A percentile compares a stretch with the other conserved stretches of the same genome.
Conservation (phyloP, 30 jellyfish, hydroid and myxozoan genomes). For the Rhopilema esculentum region DNA sequence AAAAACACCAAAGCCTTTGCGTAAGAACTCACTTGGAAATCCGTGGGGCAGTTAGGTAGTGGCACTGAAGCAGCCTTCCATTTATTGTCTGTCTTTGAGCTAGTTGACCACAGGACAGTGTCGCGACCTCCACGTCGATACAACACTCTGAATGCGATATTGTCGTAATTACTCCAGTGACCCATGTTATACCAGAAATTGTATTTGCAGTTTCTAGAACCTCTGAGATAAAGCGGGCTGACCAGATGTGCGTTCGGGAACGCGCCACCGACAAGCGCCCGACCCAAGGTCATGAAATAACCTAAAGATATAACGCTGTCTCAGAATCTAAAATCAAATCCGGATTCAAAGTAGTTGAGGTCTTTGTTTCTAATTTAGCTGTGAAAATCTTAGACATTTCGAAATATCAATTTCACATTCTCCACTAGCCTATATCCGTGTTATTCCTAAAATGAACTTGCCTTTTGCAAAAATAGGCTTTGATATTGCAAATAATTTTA, state of each 20-base stretch:
- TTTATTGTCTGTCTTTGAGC: conserved; percentile 76
- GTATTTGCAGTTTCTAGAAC: conserved; percentile 86
- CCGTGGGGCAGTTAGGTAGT: conserved; percentile 93
- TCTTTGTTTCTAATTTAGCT: too few relatives aligned
- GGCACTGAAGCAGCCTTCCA: conserved; percentile 86
- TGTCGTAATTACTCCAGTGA: conserved; percentile 74
- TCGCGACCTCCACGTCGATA: conserved; percentile 86
- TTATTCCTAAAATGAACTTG: too few relatives aligned
- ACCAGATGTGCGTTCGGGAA: conserved; percentile 95
- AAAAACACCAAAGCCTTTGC: too few relatives aligned
- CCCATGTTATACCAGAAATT: conserved; percentile 98
- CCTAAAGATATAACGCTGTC: conserved; percentile 40
- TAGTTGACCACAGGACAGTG: conserved; percentile 87
- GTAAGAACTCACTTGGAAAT: conserved; percentile 97
- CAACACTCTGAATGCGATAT: conserved; percentile 75
- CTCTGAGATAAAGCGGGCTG: conserved; percentile 92
- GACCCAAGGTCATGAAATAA: conserved; percentile 48
- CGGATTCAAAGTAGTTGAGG: not conserved
- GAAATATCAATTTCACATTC: too few relatives aligned
- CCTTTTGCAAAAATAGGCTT: too few relatives aligned
- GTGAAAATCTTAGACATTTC: too few relatives aligned
- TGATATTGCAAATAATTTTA: too few relatives aligned
- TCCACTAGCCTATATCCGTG: too few relatives aligned
- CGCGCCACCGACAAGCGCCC: conserved; percentile 57
- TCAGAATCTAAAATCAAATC: not conserved